Percentiles rank a stretch among this genome's conserved stretches.
Evolutionary conservation across 2,113 vertebrate species (phyloP).

Genomic region (Pristiophorus japonicus): DNA sequence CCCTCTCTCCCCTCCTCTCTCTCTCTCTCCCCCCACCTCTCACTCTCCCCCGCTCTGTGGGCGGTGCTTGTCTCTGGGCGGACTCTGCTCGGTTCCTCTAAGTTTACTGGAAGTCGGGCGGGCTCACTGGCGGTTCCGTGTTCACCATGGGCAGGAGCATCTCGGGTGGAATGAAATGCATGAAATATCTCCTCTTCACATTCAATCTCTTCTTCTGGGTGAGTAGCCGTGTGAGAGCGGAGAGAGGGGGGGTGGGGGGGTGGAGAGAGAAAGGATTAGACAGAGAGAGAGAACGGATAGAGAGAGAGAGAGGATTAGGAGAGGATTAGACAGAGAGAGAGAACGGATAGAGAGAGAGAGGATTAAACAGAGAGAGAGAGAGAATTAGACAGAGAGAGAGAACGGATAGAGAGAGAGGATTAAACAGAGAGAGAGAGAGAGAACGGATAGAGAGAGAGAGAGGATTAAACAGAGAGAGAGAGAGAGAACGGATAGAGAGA

Average conservation of each 20-base stretch:
- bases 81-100: not conserved
- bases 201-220: conserved; percentile 95
- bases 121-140: not conserved
- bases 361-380: too few species aligned
- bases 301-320: too few species aligned
- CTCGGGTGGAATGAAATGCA: conserved; percentile 76
- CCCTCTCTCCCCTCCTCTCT: not conserved
- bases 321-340: not conserved
- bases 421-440: too few species aligned
- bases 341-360: too few species aligned
- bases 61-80: not conserved
- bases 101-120: conserved; percentile 38
- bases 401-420: too few species aligned
- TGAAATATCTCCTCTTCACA: conserved; percentile 82
- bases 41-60: not conserved
- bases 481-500: not conserved
- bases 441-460: too few species aligned
- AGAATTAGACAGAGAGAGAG: too few species aligned
- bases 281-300: too few species aligned
- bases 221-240: conserved; percentile 52
- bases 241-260: too few species aligned
- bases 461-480: too few species aligned
- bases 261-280: too few species aligned
- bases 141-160: conserved; percentile 66
- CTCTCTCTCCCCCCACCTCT: not conserved